These are phyloP conservation scores for Lepilemur ruficaudatus DNA, from an alignment of 2,797 vertebrate genomes.

Conservation along the genomic window DNA sequence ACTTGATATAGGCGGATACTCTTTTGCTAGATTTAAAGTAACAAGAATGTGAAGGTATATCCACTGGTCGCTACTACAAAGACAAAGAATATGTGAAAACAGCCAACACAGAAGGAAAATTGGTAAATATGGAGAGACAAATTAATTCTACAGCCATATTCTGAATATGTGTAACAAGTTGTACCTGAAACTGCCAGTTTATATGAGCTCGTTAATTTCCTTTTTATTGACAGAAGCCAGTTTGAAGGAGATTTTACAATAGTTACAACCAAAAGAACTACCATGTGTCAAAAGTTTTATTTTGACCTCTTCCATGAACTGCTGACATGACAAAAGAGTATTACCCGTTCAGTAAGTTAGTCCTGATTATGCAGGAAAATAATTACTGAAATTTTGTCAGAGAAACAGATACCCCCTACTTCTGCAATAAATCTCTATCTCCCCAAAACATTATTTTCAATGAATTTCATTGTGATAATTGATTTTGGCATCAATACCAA, in stretches of 20 bases:
- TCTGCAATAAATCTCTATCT: not conserved
- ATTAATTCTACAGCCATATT: not conserved
- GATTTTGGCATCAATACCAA: not conserved
- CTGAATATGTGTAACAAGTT: not conserved
- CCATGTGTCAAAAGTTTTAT: not conserved
- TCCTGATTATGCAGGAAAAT: not conserved
- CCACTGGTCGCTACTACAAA: not conserved
- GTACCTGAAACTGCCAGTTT: not conserved
- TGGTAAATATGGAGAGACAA: not conserved
- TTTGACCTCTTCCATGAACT: not conserved
- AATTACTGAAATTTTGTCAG: not conserved
- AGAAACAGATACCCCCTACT: not conserved
- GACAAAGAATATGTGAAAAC: not conserved
- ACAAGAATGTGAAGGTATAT: not conserved
- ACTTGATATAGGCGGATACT: not conserved
- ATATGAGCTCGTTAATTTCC: not conserved
- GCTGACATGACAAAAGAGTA: not conserved
- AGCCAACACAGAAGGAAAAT: not conserved
- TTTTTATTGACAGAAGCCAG: not conserved
- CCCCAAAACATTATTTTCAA: conserved; percentile 5
- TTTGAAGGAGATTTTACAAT: not conserved
- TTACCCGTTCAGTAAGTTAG: not conserved
- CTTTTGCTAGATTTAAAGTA: not conserved
- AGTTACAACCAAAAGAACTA: conserved; percentile 9
- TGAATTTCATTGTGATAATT: not conserved